Evolutionary conservation across 2,888 invertebrate species (phyloP), one percentile per base, ranked within the genome.

Genomic region (Meandrusa payeni): DNA sequence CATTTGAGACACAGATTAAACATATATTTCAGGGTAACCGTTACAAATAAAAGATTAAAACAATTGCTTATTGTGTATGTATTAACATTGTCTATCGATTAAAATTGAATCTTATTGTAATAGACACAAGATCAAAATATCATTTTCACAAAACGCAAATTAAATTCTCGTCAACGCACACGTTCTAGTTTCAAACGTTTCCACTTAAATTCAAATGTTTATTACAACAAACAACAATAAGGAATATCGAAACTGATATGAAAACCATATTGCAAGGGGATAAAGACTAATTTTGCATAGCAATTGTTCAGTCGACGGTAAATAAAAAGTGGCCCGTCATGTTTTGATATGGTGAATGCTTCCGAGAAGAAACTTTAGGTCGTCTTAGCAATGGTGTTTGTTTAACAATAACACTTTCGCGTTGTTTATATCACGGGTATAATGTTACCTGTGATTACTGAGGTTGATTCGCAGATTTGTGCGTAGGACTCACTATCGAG

Each of bases 131-230:
- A 19, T 39, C 27, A 23, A 44, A 19, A 33, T 22, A 7, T 11
- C 1, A 7, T 34, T 23, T 24, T 5, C 17, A 11, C 7, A 23
- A 33, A 3, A 6, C n/a, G 11, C 29, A 34, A 52, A 53, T 57
- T 52, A 60, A 58, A 57, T 54, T 57, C 61, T 64, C 59, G 61
- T 61, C 61, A 60, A 64, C 64, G 64, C 61, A 64, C 53, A 58
- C 65, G 75, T 77, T 77, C 71, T 64, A 69, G 74, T 78, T 77
- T 76, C 77, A 75, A 76, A 69, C 50, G 60, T 71, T 72, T 71
- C 68, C 59, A 63, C 68, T 74, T 73, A 69, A 72, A 74, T 73
- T 68, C 66, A 70, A 75, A 74, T 75, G 64, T 73, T 73, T 67
- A 69, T 68, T 61, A 55, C 52, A 50, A 53, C 64, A 28, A 24